phyloP scores from a whole-genome alignment of 2,888 invertebrate genomes.

The Ethmia dodecea region DNA sequence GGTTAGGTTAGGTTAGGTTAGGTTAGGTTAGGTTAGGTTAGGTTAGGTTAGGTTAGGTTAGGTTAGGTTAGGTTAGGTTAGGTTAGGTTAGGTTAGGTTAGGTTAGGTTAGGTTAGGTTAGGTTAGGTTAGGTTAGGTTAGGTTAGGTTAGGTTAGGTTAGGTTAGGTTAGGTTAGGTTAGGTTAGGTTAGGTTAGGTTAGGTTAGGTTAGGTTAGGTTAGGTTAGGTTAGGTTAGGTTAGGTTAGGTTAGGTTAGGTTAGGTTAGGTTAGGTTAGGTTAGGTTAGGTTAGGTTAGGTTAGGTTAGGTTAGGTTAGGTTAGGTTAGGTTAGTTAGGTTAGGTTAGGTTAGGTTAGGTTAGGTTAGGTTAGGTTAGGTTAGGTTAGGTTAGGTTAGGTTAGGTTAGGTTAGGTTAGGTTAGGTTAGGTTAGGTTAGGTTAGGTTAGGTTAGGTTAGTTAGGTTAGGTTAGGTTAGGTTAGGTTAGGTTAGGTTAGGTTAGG shows the following conservation, averaged over 20 bases:
- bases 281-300: slow-evolving; percentile 10
- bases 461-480: slow-evolving; percentile 2
- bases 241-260: slow-evolving; percentile 12
- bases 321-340: slow-evolving; percentile 22
- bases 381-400: slow-evolving; percentile 13
- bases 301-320: slow-evolving; percentile 14
- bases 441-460: slow-evolving; percentile 6
- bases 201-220: slow-evolving; percentile 19
- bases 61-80: slow-evolving; percentile 7
- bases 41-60: slow-evolving; percentile 12
- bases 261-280: slow-evolving; percentile 12
- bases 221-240: slow-evolving; percentile 14
- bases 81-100: slow-evolving; percentile 16
- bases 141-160: slow-evolving; percentile 18
- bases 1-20: slow-evolving; percentile 7
- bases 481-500: not conserved
- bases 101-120: slow-evolving; percentile 17
- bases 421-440: slow-evolving; percentile 12
- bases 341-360: slow-evolving; percentile 22
- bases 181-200: slow-evolving; percentile 20
- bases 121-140: slow-evolving; percentile 20
- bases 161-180: slow-evolving; percentile 20
- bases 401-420: slow-evolving; percentile 12
- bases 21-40: slow-evolving; percentile 4
- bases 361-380: slow-evolving; percentile 16